Evolutionary conservation across 2,888 invertebrate genomes (phyloP), one percentile per base, ranked within the genome.

Genomic region (Cephus spinipes): DNA sequence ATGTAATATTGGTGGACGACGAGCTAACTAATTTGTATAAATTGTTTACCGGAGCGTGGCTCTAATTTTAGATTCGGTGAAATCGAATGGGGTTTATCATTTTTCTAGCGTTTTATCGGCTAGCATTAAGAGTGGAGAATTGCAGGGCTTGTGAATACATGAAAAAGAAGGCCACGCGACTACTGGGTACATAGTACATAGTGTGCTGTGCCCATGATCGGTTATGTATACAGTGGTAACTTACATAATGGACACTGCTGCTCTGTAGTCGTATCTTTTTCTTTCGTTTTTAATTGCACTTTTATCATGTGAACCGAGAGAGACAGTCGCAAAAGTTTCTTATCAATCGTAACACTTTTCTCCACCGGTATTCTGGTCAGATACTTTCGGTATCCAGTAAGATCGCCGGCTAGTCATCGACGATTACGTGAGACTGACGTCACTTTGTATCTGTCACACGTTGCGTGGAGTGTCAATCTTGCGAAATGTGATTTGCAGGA

Each of bases 211-310:
- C 55, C 55, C 55, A 55, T 55, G 55, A 55, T 55, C 55, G 55
- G 55, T 55, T 23, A 23, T 55, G 23, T 23, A 55, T 55, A 55
- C 23, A 23, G 55, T 55, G 23, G 55, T 74, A 40, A 69, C 76
- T 84, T 84, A 83, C 76, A 79, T 81, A 84, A 84, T 81, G 69
- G 75, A 68, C 74, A 75, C 80, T 83, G 80, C 75, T 78, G 83
- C 83, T 75, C 80, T 80, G 82, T 83, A 84, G 82, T 81, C 79
- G 73, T 78, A 77, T 77, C 74, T 68, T 77, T 74, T 80, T 80
- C 81, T 80, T 79, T 77, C 78, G 40, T 36, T 36, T 68, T 69
- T 33, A 73, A 68, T 31, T 79, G 1, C 71, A 36, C 40, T 71
- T 73, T 74, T 32, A 35, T 34, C 75, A 23, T 35, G 9, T 9